Conservation (phyloP, 1,140 invertebrate genomes). For the Cydia amplana region DNA sequence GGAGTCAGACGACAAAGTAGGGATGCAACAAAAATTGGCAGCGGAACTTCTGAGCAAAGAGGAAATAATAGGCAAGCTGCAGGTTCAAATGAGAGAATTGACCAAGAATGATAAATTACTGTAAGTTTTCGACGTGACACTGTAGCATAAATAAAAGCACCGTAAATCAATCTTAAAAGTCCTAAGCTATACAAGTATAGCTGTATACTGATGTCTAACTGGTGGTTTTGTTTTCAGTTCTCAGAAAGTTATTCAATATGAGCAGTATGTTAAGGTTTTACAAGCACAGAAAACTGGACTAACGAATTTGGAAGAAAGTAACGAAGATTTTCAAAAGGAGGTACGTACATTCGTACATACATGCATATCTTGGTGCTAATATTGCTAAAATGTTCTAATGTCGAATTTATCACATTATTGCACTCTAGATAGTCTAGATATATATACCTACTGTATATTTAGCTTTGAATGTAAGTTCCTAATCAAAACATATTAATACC, state of each 20-base stretch:
- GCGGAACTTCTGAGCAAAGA: slow-evolving; percentile 68
- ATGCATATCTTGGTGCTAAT: too few relatives aligned
- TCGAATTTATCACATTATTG: not conserved
- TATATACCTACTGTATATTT: too few relatives aligned
- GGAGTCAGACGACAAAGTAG: slow-evolving; percentile 69
- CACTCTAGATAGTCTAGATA: too few relatives aligned
- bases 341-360: slow-evolving; percentile 37
- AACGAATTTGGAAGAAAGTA: slow-evolving; percentile 58
- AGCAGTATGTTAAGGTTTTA: slow-evolving; percentile 64
- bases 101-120: slow-evolving; percentile 70
- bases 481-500: not conserved
- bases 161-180: not conserved
- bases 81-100: slow-evolving; percentile 66
- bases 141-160: not conserved
- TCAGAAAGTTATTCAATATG: slow-evolving; percentile 72
- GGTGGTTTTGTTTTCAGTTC: slow-evolving; percentile 52
- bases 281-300: slow-evolving; percentile 56
- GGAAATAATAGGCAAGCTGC: slow-evolving; percentile 69
- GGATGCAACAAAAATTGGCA: slow-evolving; percentile 69
- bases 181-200: not conserved
- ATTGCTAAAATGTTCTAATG: not conserved
- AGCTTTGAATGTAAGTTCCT: not conserved
- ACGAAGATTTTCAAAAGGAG: slow-evolving; percentile 69
- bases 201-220: not conserved
- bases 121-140: slow-evolving; percentile 43